Conservation (phyloP, 2,113 vertebrate genomes). For the Sander vitreus region DNA sequence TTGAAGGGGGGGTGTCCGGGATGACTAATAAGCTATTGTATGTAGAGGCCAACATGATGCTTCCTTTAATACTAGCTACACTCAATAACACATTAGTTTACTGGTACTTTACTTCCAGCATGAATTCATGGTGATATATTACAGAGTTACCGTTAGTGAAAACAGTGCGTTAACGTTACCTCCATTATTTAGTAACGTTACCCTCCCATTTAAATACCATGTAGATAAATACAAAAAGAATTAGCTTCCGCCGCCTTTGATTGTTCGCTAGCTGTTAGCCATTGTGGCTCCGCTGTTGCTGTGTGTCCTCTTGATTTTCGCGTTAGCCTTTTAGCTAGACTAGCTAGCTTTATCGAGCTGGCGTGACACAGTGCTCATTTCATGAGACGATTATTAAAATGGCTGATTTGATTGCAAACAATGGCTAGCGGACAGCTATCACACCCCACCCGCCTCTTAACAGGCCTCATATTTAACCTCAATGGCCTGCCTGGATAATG, state of each 20-base stretch:
- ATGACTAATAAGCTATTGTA: slow-evolving; percentile 72
- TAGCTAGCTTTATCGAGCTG: slow-evolving; percentile 13
- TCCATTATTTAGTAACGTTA: background rate
- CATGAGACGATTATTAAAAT: slow-evolving; percentile 67
- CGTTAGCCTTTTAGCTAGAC: slow-evolving; percentile 30
- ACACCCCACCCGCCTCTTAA: background rate
- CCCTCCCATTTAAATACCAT: background rate
- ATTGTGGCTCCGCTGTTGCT: slow-evolving; percentile 45
- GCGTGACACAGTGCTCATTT: slow-evolving; percentile 32
- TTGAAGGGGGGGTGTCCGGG: slow-evolving; percentile 58
- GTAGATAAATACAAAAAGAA: slow-evolving; percentile 44
- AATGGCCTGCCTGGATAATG: rapidly evolving
- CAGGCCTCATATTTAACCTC: rapidly evolving
- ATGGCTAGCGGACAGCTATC: background rate
- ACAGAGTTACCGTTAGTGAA: background rate
- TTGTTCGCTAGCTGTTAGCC: slow-evolving; percentile 50
- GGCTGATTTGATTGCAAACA: slow-evolving; percentile 68
- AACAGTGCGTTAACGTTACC: background rate
- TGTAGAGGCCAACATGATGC: slow-evolving; percentile 37
- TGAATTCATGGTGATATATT: background rate
- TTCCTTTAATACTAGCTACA: slow-evolving; percentile 3
- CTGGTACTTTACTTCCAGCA: no score
- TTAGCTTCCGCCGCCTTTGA: slow-evolving; percentile 42
- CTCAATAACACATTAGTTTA: background rate
- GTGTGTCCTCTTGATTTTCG: slow-evolving; percentile 50